Conservation (phyloP, 1,140 invertebrate species). For the Medauroidea extradentata region DNA sequence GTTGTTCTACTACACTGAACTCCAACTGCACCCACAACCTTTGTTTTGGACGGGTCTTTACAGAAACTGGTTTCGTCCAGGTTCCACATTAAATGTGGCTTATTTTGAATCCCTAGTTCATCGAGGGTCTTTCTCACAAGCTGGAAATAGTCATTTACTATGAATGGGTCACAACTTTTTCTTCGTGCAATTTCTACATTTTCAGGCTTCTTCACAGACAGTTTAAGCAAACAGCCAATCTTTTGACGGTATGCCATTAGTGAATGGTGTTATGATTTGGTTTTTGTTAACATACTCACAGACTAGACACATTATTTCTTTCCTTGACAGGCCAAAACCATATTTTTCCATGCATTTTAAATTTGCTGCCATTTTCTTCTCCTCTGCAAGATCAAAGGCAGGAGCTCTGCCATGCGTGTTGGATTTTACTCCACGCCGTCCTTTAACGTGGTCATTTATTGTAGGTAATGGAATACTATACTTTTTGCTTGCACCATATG, state of each 20-base stretch:
- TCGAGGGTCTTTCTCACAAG: slow-evolving; percentile 23
- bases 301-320: slow-evolving; percentile 8
- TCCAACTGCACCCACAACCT: slow-evolving; percentile 31
- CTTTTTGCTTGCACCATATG: slow-evolving; percentile 6
- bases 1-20: slow-evolving; percentile 30
- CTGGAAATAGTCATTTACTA: slow-evolving; percentile 32
- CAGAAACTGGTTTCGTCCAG: slow-evolving; percentile 35
- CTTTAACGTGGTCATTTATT: slow-evolving; percentile 18
- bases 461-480: slow-evolving; percentile 26
- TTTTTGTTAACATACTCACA: slow-evolving; percentile 9
- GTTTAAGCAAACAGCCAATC: slow-evolving; percentile 10
- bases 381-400: slow-evolving; percentile 5
- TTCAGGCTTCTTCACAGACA: slow-evolving; percentile 25
- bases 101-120: slow-evolving; percentile 21
- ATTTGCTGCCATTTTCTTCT: slow-evolving; percentile 2
- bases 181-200: slow-evolving; percentile 34
- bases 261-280: slow-evolving; percentile 7
- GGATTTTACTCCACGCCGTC: not conserved
- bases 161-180: slow-evolving; percentile 29
- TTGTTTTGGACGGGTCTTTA: slow-evolving; percentile 29
- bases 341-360: slow-evolving; percentile 8
- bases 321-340: slow-evolving; percentile 11
- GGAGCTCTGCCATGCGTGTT: not conserved
- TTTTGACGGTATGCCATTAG: slow-evolving; percentile 6
- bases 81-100: slow-evolving; percentile 33